Conservation (phyloP, 1,140 invertebrate genomes). For the Argopecten irradians region DNA sequence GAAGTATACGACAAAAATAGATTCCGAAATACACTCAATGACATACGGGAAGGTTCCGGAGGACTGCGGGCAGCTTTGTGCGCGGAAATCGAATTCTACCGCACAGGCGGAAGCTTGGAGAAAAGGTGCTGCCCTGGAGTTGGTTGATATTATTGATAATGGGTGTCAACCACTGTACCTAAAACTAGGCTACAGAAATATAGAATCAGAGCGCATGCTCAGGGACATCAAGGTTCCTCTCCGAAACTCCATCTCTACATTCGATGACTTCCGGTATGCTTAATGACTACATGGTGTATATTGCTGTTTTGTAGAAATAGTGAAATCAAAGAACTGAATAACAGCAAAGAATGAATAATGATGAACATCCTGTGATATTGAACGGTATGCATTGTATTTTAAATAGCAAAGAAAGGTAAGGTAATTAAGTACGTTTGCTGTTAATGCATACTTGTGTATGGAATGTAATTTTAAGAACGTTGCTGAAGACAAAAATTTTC, state of each 20-base stretch:
- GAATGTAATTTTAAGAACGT: too few species aligned
- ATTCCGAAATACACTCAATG: slow-evolving; percentile 41
- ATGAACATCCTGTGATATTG: too few species aligned
- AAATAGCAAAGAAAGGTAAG: too few species aligned
- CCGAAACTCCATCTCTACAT: background rate
- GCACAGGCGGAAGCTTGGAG: slow-evolving; percentile 36
- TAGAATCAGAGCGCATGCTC: slow-evolving; percentile 33
- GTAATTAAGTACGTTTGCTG: too few species aligned
- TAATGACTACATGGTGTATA: too few species aligned
- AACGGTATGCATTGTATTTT: too few species aligned
- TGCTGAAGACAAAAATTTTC: too few species aligned
- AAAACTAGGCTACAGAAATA: slow-evolving; percentile 23
- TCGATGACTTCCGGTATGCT: background rate
- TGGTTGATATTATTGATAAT: slow-evolving; percentile 21
- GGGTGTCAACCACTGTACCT: slow-evolving; percentile 34
- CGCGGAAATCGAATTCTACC: slow-evolving; percentile 41
- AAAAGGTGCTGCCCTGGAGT: background rate
- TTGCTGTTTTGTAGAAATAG: too few species aligned
- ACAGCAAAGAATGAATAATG: too few species aligned
- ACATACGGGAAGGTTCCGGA: slow-evolving; percentile 33
- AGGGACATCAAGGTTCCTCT: slow-evolving; percentile 13
- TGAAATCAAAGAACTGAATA: too few species aligned
- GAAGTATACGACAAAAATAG: slow-evolving; percentile 19
- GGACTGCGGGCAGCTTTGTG: slow-evolving; percentile 35
- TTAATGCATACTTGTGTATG: too few species aligned